Percentiles rank a stretch among this genome's conserved stretches.
Evolutionary conservation across 1,140 invertebrate genomes (phyloP).

Genomic region (Coptotermes formosanus): DNA sequence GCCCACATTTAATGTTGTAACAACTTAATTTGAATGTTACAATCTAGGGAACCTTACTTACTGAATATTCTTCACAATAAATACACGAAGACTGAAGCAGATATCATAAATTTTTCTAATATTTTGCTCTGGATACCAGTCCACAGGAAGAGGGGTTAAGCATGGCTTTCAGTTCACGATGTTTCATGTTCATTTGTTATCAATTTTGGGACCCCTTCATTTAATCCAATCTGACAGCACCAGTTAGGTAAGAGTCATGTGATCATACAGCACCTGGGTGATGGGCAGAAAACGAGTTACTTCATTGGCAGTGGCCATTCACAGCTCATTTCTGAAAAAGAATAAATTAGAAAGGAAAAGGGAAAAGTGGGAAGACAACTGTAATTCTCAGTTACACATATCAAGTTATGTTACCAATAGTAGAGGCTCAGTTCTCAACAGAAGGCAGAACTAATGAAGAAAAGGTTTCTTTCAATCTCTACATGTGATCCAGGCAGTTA

Average conservation of each 20-base stretch:
- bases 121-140: neutral
- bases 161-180: neutral
- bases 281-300: constrained; percentile 5
- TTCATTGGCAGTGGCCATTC: neutral
- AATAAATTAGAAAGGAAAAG: neutral
- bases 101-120: neutral
- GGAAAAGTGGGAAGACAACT: neutral
- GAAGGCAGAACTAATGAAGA: too few relatives aligned
- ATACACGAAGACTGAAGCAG: neutral
- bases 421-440: too few relatives aligned
- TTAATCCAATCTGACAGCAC: neutral
- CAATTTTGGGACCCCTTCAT: neutral
- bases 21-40: too few relatives aligned
- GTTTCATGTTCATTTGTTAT: neutral
- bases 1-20: too few relatives aligned
- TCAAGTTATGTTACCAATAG: too few relatives aligned
- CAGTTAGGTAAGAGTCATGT: neutral
- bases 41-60: too few relatives aligned
- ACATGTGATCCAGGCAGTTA: too few relatives aligned
- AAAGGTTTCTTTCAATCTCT: too few relatives aligned
- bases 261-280: neutral
- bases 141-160: neutral
- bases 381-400: neutral
- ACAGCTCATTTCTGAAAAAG: neutral
- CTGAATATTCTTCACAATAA: neutral